A percentile compares a stretch with the other conserved stretches of the same genome.
Conservation (phyloP, 2,797 vertebrate species). For the Smutsia temminckii region DNA sequence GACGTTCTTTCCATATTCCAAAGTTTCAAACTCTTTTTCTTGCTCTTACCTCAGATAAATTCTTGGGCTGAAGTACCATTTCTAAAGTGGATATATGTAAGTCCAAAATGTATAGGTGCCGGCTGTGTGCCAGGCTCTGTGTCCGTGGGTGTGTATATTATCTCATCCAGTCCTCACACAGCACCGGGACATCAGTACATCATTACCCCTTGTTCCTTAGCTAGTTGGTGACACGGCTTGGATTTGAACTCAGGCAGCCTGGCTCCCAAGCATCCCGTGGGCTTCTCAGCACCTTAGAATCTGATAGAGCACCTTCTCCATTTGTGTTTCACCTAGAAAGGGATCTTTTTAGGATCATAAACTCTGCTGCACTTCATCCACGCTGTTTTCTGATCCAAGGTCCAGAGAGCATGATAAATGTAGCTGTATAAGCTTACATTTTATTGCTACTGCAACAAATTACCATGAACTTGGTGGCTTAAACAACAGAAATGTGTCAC, state of each 20-base stretch:
- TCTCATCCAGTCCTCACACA: accelerated
- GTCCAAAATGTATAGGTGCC: accelerated
- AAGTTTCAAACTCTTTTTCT: neutral
- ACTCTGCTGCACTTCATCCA: accelerated
- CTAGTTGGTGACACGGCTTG: too few species aligned
- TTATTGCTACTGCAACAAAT: neutral
- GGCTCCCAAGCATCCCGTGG: too few species aligned
- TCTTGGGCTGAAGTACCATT: neutral
- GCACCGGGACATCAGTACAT: accelerated
- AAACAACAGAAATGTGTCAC: neutral
- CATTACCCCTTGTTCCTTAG: too few species aligned
- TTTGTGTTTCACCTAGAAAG: neutral
- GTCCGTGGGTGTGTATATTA: accelerated
- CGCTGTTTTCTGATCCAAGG: neutral
- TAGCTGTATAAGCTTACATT: neutral
- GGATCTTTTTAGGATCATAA: too few species aligned
- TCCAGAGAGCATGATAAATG: too few species aligned
- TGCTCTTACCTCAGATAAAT: too few species aligned
- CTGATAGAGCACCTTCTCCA: accelerated
- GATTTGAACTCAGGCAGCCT: neutral
- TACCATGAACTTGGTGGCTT: neutral
- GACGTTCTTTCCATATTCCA: neutral
- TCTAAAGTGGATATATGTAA: neutral
- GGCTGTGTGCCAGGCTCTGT: accelerated
- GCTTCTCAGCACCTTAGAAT: neutral